A percentile compares a stretch with the other conserved stretches of the same genome.
Conservation (phyloP, 1,140 invertebrate species). For the Drosophila aff. region DNA sequence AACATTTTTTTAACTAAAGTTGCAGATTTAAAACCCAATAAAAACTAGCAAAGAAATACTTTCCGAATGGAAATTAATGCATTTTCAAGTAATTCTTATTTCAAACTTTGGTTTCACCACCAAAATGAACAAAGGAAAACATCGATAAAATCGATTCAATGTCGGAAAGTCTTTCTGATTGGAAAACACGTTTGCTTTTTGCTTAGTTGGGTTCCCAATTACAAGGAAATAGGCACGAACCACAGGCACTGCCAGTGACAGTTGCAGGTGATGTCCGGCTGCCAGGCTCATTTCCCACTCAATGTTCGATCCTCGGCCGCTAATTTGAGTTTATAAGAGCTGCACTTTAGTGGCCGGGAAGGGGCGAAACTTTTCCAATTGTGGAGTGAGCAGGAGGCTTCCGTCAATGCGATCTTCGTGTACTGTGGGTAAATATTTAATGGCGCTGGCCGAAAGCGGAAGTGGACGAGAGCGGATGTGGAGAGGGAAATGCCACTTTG, state of each 20-base stretch:
- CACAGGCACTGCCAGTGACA: not conserved
- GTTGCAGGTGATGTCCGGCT: not conserved
- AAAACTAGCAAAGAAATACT: not conserved
- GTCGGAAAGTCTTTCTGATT: not conserved
- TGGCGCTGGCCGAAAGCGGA: constrained; percentile 22
- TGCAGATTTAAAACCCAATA: no score
- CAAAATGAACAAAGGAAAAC: not conserved
- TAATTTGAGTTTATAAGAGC: not conserved
- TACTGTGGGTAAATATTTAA: constrained; percentile 30
- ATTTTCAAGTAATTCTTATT: not conserved
- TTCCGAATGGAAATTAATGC: not conserved
- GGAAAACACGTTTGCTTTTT: not conserved
- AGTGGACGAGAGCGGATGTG: constrained; percentile 42
- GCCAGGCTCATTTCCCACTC: not conserved
- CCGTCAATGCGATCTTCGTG: constrained; percentile 2
- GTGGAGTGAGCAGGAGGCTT: not conserved
- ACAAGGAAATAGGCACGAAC: not conserved
- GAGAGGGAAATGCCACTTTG: constrained; percentile 74
- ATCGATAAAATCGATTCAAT: not conserved
- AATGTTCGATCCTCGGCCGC: not conserved
- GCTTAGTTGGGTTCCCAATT: not conserved
- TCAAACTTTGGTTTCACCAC: not conserved
- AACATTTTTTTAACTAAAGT: no score
- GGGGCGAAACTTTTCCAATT: not conserved
- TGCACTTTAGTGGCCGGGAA: not conserved